Base-by-base conservation (phyloP, 2,888 invertebrate species). In the Melinaea menophilus region DNA sequence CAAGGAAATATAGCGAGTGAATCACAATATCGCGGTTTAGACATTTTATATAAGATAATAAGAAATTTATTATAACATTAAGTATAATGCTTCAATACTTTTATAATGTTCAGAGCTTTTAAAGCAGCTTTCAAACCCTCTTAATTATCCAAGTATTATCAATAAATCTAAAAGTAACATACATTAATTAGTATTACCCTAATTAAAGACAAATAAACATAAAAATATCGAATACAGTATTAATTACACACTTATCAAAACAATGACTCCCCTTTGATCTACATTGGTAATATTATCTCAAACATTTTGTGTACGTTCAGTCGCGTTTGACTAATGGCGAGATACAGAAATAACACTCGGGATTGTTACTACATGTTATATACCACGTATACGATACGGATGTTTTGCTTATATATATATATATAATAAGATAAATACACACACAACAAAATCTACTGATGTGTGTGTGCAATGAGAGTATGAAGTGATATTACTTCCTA, bases 241-340 rank as follows among this genome's bases (percentile, higher is more conserved):
- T 55, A 59, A 45, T 33, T 45, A 55, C 45, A 59, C 37, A 55
- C 56, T 59, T 59, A 59, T 46, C 7, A 35, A 55, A 58, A 46
- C 51, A 59, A 62, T 62, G 51, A 48, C 37, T 48, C 22, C 22
- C 35, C 65, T 67, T 67, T 67, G 65, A 67, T 67, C 61, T 65
- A 31, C 13, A 58, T 62, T 62, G 61, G 67, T 65, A 65, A 67
- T 57, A 59, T 59, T 55, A 67, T 65, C 59, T 63, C 33, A 7
- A 48, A 65, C 55, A 61, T 63, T 63, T 56, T 66, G 62, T 69
- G 61, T 68, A 56, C 34, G 62, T 61, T 61, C 13, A 62, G 58
- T 62, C 79, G 73, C 68, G 75, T 82, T 84, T 86, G 86, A 87
- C 78, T 86, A 88, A 89, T 88, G 84, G 82, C 72, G 69, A 72